phyloP scores from a whole-genome alignment of 2,797 vertebrate genomes.

The Garrulus glandarius region DNA sequence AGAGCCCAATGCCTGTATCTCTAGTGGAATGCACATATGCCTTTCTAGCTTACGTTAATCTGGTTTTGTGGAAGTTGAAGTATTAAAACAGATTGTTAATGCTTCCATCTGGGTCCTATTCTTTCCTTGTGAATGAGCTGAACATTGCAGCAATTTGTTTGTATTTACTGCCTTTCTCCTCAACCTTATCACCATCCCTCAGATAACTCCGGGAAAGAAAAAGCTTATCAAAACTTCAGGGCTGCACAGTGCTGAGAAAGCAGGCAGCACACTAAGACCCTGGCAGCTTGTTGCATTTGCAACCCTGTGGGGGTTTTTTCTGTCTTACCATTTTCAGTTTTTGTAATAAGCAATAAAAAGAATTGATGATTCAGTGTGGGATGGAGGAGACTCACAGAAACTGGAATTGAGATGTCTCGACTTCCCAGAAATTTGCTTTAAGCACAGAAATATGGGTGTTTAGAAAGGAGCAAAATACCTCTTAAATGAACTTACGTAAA shows the following conservation, averaged over 20 bases:
- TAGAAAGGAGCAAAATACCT: not conserved
- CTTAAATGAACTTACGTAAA: not conserved
- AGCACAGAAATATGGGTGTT: not conserved
- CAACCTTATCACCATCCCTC: constrained; percentile 53
- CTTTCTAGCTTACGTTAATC: constrained; percentile 50
- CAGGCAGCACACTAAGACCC: not conserved
- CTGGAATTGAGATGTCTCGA: constrained; percentile 1
- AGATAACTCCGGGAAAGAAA: constrained; percentile 31
- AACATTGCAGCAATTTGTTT: constrained; percentile 43
- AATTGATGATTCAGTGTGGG: constrained; percentile 4
- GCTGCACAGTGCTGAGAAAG: constrained; percentile 25
- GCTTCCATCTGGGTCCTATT: constrained; percentile 46
- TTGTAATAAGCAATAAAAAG: constrained; percentile 24
- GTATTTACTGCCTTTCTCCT: constrained; percentile 47
- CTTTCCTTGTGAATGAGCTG: constrained; percentile 33
- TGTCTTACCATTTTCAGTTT: constrained; percentile 12
- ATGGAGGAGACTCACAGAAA: not conserved
- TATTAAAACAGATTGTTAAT: constrained; percentile 56
- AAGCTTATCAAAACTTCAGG: constrained; percentile 51
- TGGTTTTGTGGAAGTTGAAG: constrained; percentile 50
- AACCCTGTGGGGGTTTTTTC: constrained; percentile 5
- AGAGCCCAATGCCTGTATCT: not conserved
- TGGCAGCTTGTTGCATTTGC: constrained; percentile 59
- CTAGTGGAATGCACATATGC: not conserved
- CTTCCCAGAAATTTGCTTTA: not conserved